Base-by-base conservation (phyloP, 1,140 invertebrate genomes). In the Sycophaga agraensis region DNA sequence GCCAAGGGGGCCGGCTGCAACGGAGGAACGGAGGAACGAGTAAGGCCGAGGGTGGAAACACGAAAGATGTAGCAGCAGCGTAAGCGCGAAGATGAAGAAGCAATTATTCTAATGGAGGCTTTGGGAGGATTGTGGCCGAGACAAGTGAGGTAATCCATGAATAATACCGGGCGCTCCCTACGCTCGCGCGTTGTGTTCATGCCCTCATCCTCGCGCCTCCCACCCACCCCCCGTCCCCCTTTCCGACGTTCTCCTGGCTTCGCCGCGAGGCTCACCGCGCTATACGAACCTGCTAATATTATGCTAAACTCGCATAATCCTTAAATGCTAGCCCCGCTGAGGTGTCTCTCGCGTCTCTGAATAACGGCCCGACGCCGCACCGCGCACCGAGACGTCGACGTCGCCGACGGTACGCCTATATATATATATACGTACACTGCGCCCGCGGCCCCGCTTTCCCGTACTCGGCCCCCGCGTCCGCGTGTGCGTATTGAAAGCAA, bases 71-170 rank as follows among this genome's bases (percentile, higher is more conserved):
- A 64, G 56, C 51, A 58, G 66, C 50, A 17, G 65, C 68, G 66
- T 72, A 74, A 77, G 73, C 70, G 71, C 69, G 71, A 79, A 79
- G 75, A 79, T 79, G 77, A 78, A 77, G 75, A 78, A 79, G 77
- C 76, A 79, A 79, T 79, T 79, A 79, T 79, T 79, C 75, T 79
- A 79, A 79, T 79, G 77, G 76, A 76, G 70, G 77, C 72, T 76
- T 75, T 73, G 70, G 67, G 68, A 70, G 73, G 74, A 75, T 72
- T 73, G 72, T 74, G 74, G 68, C 67, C 66, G 70, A 74, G 75
- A 76, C 73, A 77, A 77, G 75, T 77, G 73, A 73, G 74, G 75
- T 79, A 77, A 79, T 79, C 75, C 75, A 78, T 79, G 77, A 79
- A 79, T 79, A 79, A 77, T 77, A 75, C 73, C 66, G 56, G 26